Percentiles rank a stretch among this genome's conserved stretches.
Conservation (phyloP, 2,888 invertebrate species). For the Smittia sp. region DNA sequence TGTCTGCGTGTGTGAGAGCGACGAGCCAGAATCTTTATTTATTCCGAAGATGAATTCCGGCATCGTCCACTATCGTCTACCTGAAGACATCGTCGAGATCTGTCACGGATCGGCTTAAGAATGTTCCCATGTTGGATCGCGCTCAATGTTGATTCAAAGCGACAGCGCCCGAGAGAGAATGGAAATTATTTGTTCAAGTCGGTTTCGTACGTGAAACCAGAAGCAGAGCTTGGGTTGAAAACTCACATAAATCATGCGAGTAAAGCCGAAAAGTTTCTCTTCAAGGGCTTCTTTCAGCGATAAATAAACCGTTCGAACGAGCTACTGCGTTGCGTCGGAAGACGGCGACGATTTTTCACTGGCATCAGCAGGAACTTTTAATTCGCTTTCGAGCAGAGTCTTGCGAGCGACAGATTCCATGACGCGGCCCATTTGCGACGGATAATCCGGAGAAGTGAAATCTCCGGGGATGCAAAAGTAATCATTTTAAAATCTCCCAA, state of each 20-base stretch:
- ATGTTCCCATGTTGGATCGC: too few relatives aligned
- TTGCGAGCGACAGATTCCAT: conserved; percentile 5
- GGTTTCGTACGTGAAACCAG: conserved; percentile 11
- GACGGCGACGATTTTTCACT: background rate
- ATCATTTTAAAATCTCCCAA: conserved; percentile 16
- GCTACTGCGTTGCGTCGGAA: background rate
- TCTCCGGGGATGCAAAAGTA: conserved; percentile 20
- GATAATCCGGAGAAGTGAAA: background rate
- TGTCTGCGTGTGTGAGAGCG: conserved; percentile 14
- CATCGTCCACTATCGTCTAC: too few relatives aligned
- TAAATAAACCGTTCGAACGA: background rate
- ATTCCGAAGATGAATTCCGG: background rate
- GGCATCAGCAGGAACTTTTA: conserved; percentile 7
- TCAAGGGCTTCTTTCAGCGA: background rate
- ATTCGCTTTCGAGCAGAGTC: background rate
- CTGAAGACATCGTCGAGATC: too few relatives aligned
- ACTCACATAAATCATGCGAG: background rate
- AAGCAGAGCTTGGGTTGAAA: conserved; percentile 15
- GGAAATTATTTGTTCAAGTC: background rate
- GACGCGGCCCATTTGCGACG: conserved; percentile 27
- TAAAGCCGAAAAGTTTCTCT: background rate
- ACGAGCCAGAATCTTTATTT: background rate
- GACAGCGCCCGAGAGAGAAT: background rate
- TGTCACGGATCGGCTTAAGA: too few relatives aligned
- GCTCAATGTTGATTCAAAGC: conserved; percentile 2